Evolutionary conservation across 2,797 vertebrate genomes (phyloP), one percentile per base, ranked within the genome.

Genomic region (Taenioides sp.): DNA sequence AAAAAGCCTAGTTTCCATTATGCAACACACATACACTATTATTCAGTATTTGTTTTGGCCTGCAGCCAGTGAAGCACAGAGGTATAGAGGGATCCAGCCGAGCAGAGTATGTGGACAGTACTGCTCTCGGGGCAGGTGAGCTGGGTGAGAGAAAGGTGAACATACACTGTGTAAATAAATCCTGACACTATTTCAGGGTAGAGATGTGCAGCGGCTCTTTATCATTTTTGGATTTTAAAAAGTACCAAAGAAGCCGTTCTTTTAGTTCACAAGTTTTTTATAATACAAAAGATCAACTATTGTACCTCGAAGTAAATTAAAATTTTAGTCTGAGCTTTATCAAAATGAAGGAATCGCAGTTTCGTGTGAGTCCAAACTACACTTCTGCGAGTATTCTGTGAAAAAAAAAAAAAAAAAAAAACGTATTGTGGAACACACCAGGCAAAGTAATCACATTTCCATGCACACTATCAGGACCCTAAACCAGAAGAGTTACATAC

Each of bases 21-120:
- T 69, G 74, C 73, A 77, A 82, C 65, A 64, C 52, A 52, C 25
- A 67, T 67, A 69, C 70, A 69, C 70, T 80, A 59, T 73, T 77
- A 77, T 55, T 63, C 62, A 37, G 31, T 34, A 59, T 86, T 81
- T 82, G 62, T 84, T 74, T 74, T 75, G 52, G 62, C 73, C 80
- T 27, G 69, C 71, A 69, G 82, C 68, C 22, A 62, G 58, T 28
- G 12, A 2, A 7, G 6, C 57, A 28, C 57, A 28, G n/a, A 65
- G 70, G 75, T 40, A 54, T 59, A 43, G 59, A 78, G 61, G 73
- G 74, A 77, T 87, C 72, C 78, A 78, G 65, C 64, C 68, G 73
- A 70, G 74, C 63, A 84, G 64, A 73, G 28, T 73, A 75, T 82
- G 72, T 65, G 65, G 47, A 79, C 69, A 62, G 18, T 62, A 75